Percentiles rank a stretch among this genome's conserved stretches.
Conservation (phyloP, 2,888 invertebrate genomes). For the Mythimna impura region DNA sequence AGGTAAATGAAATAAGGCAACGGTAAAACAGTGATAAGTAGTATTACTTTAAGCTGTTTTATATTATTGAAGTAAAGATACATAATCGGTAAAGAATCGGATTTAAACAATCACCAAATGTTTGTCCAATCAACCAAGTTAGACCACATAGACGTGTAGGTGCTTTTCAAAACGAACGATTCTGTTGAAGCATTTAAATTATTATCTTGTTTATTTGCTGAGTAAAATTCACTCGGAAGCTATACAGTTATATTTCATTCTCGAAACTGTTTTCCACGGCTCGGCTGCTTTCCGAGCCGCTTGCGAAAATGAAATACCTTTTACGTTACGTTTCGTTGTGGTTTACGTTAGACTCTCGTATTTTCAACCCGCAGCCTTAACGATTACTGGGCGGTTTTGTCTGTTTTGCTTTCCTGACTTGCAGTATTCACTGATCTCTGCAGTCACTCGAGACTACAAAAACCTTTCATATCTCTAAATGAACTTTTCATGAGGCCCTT, state of each 20-base stretch:
- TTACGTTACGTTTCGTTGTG: conserved; percentile 69
- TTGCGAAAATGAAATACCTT: conserved; percentile 68
- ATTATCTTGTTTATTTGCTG: conserved; percentile 54
- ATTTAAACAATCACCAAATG: not conserved
- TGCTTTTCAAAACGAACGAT: conserved; percentile 15
- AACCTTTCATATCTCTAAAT: conserved; percentile 76
- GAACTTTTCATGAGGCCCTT: conserved; percentile 75
- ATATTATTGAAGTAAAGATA: not conserved
- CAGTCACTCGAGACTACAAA: conserved; percentile 68
- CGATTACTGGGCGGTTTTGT: conserved; percentile 69
- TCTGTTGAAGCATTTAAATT: conserved; percentile 33
- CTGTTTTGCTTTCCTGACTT: conserved; percentile 71
- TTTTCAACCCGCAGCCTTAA: conserved; percentile 68
- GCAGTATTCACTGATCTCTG: conserved; percentile 68
- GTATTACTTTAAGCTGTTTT: not conserved
- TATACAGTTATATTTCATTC: conserved; percentile 56
- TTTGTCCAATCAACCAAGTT: not conserved
- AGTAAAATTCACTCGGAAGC: conserved; percentile 35
- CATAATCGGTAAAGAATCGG: not conserved
- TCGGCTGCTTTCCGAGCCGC: conserved; percentile 60
- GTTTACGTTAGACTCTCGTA: conserved; percentile 65
- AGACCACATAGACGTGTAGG: not conserved
- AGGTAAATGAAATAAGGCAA: conserved; percentile 7
- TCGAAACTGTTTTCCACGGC: conserved; percentile 57
- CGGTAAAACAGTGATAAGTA: not conserved